Evolutionary conservation across 1,140 invertebrate genomes (phyloP), one percentile per base, ranked within the genome.

Genomic region (Heliothis subflexa): DNA sequence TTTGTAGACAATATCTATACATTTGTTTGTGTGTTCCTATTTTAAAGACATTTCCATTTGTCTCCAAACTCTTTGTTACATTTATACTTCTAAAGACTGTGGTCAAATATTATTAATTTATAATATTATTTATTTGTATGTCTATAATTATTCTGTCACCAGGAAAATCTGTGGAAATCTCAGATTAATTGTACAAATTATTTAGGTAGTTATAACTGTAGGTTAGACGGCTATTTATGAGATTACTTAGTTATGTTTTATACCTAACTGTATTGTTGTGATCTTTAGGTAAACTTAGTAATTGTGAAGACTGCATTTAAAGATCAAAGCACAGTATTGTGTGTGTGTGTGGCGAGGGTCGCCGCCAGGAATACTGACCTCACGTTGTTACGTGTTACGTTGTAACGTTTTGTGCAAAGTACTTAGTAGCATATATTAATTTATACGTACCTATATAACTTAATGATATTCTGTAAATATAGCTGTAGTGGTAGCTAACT

Each of bases 391-490:
- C 16, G 50, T 68, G 59, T 75, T 59, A 88, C 83, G 88, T 91
- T 93, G 89, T 93, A 89, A 91, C 88, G 86, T 89, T 89, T 90
- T 94, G 92, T 93, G 93, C 93, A 94, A 91, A 93, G 93, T 94
- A 94, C 93, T 94, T 94, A 94, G 88, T 94, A 94, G 93, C 83
- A 89, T 91, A 91, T 94, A 93, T 92, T 94, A 93, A 94, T 93
- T 94, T 94, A 94, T 94, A 88, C 83, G 83, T 88, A 83, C 70
- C 77, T 80, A 87, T 88, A 81, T 91, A 91, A 89, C 81, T 90
- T 90, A 89, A 89, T 82, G 71, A 86, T 86, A 88, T 86, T 85
- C 12, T 79, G 92, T 94, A 94, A 89, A 94, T 94, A 94, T 94
- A 93, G 88, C 72, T 55, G 73, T 87, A 89, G 74, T 50, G 54